A percentile compares a stretch with the other conserved stretches of the same genome.
Evolutionary conservation across 2,888 invertebrate species (phyloP).

Genomic region (Seira musarum): DNA sequence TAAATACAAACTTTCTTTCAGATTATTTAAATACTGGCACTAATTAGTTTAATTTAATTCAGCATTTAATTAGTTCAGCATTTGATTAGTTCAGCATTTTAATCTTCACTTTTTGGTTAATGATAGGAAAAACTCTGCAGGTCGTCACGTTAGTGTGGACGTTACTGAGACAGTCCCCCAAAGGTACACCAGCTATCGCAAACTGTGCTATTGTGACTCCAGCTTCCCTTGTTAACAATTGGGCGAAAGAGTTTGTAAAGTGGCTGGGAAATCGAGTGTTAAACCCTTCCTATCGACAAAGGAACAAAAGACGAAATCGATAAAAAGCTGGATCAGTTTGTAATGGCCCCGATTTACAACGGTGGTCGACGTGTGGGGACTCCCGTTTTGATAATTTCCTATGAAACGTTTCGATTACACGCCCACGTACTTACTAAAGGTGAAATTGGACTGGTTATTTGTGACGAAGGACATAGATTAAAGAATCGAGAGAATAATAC

Average conservation of each 20-base stretch:
- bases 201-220: constrained; percentile 98
- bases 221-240: constrained; percentile 98
- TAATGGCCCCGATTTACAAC: constrained; percentile 79
- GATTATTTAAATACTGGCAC: no score
- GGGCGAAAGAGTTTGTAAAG: constrained; percentile 98
- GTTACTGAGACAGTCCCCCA: constrained; percentile 91
- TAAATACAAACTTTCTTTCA: no score
- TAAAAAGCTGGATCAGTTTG: constrained; percentile 84
- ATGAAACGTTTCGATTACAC: constrained; percentile 98
- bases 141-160: constrained; percentile 98
- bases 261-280: constrained; percentile 92
- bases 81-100: not conserved
- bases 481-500: constrained; percentile 91
- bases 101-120: no score
- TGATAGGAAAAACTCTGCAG: constrained; percentile 87
- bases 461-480: constrained; percentile 98
- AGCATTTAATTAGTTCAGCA: not conserved
- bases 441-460: constrained; percentile 96
- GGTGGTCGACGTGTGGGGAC: constrained; percentile 83
- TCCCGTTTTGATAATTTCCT: constrained; percentile 98
- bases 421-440: constrained; percentile 89
- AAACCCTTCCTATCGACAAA: constrained; percentile 88
- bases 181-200: constrained; percentile 82
- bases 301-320: constrained; percentile 91
- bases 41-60: not conserved